Evolutionary conservation across 1,140 invertebrate species (phyloP), one percentile per base, ranked within the genome.

Genomic region (Hypsibius dujardini): DNA sequence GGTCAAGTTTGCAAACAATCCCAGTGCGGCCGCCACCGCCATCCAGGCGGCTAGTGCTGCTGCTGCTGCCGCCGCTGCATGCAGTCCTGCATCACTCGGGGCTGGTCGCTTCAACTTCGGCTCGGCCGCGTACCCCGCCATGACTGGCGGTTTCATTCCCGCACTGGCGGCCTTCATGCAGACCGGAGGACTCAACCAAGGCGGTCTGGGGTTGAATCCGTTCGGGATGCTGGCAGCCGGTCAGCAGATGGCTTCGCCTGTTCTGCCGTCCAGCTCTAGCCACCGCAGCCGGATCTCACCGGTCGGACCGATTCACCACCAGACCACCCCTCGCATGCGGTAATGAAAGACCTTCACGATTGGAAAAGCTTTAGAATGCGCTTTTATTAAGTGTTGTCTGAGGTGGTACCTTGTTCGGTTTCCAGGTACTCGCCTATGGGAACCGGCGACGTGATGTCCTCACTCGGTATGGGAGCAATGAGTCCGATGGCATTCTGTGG

Each of bases 1-100:
- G 28, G 95, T 99, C 73, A 98, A 99, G 83, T 98, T 99, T 81
- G 95, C 95, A 73, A 98, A 98, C 82, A 97, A 94, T 76, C 75
- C 76, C n/a, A 75, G 75, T 42, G 77, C 76, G 1, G 73, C 76
- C 80, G 90, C 91, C n/a, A 92, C 90, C 83, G 47, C 76, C 3
- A 2, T 70, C 73, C 46, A 73, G 74, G 59, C 46, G 72, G 56
- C 70, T 69, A 46, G 70, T 71, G 46, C 67, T 50, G 47, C 47
- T 72, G 47, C 72, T 92, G 90, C 84, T 90, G 90, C 81, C 79
- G 82, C 74, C 87, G 87, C 78, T 92, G 92, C 81, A 56, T 97
- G 96, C 80, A 83, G 96, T 28, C 28, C 28, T 70, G 79, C 83
- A 73, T 76, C 77, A 74, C 81, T 28, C 28, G 28, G 28, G 28